These are phyloP conservation scores for Lacerta viridis DNA, from an alignment of 2,797 vertebrate species.

Conservation along the genomic window DNA sequence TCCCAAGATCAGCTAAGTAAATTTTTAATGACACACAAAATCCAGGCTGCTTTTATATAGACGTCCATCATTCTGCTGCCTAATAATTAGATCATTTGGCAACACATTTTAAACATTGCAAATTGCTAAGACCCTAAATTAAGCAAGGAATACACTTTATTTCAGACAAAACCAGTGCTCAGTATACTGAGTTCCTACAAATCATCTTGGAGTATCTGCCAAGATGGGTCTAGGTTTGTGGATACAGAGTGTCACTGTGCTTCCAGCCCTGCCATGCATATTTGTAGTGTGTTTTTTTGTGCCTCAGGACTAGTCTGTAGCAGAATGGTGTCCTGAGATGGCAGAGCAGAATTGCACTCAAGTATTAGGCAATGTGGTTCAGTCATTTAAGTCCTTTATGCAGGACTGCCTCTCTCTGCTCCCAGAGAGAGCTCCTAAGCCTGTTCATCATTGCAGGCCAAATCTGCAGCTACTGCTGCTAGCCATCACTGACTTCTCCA, in stretches of 20 bases:
- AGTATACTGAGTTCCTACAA: background rate
- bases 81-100: slow-evolving; percentile 44
- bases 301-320: background rate
- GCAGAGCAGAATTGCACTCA: too few relatives aligned
- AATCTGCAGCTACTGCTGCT: too few relatives aligned
- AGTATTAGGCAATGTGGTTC: too few relatives aligned
- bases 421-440: too few relatives aligned
- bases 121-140: slow-evolving; percentile 21
- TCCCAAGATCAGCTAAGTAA: background rate
- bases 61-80: slow-evolving; percentile 22
- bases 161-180: background rate
- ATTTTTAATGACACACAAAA: slow-evolving; percentile 40
- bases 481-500: too few relatives aligned
- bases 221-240: background rate
- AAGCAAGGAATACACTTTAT: slow-evolving; percentile 17
- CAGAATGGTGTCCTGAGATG: background rate
- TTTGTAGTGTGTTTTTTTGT: too few relatives aligned
- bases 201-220: background rate
- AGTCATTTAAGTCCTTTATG: too few relatives aligned
- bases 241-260: background rate
- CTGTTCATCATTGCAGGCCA: too few relatives aligned
- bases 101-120: slow-evolving; percentile 14
- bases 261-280: background rate
- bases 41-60: background rate
- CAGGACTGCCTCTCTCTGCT: too few relatives aligned